Percentiles rank a stretch among this genome's conserved stretches.
phyloP scores from a whole-genome alignment of 1,140 invertebrate genomes.

The Rhagoletis pomonella region DNA sequence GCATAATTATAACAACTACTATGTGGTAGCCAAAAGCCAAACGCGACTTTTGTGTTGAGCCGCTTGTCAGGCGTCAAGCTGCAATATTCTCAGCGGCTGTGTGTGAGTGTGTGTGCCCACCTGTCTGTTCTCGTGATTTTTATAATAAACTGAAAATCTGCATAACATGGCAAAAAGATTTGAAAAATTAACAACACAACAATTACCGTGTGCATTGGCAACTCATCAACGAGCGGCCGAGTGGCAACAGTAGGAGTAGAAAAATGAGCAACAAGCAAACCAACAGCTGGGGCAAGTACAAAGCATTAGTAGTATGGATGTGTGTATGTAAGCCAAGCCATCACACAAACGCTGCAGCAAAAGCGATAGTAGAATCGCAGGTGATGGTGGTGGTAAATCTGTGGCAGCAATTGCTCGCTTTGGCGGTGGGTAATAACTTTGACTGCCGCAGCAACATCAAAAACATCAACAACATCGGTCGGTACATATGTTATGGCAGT shows the following conservation, averaged over 20 bases:
- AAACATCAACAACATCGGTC: conserved; percentile 37
- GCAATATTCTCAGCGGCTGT: background rate
- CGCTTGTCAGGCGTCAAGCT: background rate
- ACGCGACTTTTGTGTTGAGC: background rate
- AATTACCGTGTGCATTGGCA: conserved; percentile 42
- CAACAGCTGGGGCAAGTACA: background rate
- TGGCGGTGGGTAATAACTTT: conserved; percentile 41
- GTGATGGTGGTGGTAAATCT: background rate
- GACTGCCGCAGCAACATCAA: conserved; percentile 3
- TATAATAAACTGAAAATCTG: conserved; percentile 53
- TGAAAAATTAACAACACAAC: conserved; percentile 53
- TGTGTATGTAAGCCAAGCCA: conserved; percentile 25
- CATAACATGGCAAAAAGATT: conserved; percentile 45
- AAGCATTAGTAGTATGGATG: background rate
- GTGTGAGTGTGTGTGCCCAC: background rate
- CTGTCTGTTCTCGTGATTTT: conserved; percentile 26
- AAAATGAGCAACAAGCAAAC: background rate
- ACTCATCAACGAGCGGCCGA: conserved; percentile 13
- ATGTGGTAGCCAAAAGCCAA: background rate
- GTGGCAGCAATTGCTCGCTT: conserved; percentile 11
- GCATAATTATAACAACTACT: conserved; percentile 3
- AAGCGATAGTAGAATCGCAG: background rate
- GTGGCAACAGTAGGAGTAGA: background rate
- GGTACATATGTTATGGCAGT: conserved; percentile 49
- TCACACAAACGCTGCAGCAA: background rate